Conservation (phyloP, 2,113 vertebrate genomes). For the Ameiurus melas region DNA sequence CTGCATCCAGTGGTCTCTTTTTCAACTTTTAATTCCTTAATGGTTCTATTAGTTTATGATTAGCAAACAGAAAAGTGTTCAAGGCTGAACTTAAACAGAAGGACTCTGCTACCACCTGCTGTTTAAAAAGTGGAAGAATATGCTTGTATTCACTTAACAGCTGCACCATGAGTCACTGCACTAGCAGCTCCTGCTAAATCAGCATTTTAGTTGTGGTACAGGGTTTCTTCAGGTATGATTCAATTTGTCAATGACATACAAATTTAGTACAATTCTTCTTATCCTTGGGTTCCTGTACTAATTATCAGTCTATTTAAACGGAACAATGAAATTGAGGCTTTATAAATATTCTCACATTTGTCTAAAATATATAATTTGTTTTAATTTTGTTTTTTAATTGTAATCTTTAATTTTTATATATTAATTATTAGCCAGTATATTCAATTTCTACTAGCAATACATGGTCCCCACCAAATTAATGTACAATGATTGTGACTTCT, state of each 20-base stretch:
- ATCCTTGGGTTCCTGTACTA: background rate
- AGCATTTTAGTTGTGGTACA: background rate
- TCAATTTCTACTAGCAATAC: background rate
- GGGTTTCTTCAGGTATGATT: background rate
- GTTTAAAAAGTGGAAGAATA: slow-evolving; percentile 49
- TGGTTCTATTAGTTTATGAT: background rate
- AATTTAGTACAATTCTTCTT: background rate
- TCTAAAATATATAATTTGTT: background rate
- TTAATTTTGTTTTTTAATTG: background rate
- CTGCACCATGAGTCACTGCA: background rate
- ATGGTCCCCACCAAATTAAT: background rate
- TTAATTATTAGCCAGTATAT: background rate
- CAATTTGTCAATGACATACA: background rate
- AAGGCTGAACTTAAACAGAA: background rate
- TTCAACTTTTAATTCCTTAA: background rate
- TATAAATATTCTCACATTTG: background rate
- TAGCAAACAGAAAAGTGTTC: background rate
- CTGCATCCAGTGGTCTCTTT: background rate
- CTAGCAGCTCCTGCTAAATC: background rate
- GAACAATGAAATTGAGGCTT: background rate
- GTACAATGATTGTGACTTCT: background rate
- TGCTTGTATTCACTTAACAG: background rate
- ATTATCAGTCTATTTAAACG: slow-evolving; percentile 3
- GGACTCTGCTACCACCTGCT: slow-evolving; percentile 67
- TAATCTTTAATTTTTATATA: background rate